Evolutionary conservation across 2,113 vertebrate genomes (phyloP).

Genomic region (Brachyistius frenatus): DNA sequence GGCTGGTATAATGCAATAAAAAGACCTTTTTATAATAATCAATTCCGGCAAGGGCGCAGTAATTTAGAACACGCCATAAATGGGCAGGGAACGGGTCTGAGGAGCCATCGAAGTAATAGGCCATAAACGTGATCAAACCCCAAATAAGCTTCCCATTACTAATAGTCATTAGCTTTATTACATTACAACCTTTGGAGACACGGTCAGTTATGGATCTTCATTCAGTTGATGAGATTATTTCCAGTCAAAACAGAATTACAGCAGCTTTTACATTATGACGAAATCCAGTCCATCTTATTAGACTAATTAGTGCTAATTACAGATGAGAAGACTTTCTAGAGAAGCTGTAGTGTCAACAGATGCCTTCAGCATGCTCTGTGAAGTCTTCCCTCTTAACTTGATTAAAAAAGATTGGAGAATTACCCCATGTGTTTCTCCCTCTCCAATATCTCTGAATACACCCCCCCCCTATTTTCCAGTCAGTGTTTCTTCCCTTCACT

Average conservation of each 20-base stretch:
- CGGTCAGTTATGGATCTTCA: constrained; percentile 67
- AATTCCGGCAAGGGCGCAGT: constrained; percentile 59
- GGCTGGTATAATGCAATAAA: constrained; percentile 65
- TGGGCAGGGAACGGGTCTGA: constrained; percentile 34
- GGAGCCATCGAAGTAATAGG: constrained; percentile 61
- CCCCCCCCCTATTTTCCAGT: neutral
- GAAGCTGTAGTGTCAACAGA: constrained; percentile 78
- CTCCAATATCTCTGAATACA: constrained; percentile 8
- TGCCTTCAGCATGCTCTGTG: constrained; percentile 69
- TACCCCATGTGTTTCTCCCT: constrained; percentile 13
- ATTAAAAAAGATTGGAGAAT: constrained; percentile 66
- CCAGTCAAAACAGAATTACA: constrained; percentile 69
- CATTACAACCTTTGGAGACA: constrained; percentile 70
- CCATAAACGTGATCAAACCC: constrained; percentile 75
- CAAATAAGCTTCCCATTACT: constrained; percentile 70
- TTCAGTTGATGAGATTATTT: constrained; percentile 73
- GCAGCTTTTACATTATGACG: constrained; percentile 63
- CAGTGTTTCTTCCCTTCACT: neutral
- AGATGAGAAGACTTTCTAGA: constrained; percentile 76
- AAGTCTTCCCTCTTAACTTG: constrained; percentile 68
- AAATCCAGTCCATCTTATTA: constrained; percentile 75
- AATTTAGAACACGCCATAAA: constrained; percentile 56
- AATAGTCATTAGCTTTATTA: constrained; percentile 80
- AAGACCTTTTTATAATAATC: constrained; percentile 69
- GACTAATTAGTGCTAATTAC: constrained; percentile 82